Base-by-base conservation (phyloP, 2,888 invertebrate genomes). In the Drosophila mettleri region DNA sequence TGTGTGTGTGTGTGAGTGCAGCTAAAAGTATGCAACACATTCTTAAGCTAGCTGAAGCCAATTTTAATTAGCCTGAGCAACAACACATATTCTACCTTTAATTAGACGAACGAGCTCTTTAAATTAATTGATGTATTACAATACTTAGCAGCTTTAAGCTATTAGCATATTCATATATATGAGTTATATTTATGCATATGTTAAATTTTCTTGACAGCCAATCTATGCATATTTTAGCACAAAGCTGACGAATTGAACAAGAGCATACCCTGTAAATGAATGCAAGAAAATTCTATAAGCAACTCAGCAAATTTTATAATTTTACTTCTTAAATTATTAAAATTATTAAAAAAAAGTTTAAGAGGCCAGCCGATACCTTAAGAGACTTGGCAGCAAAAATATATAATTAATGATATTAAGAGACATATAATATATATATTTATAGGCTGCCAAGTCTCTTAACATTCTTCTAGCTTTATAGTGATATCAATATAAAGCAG, bases 1-100 rank as follows among this genome's bases (percentile, higher is more conserved):
- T 38, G 22, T 49, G 38, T 18, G 2, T 27, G 51, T 20, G 20
- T 45, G 63, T 45, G 51, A 38, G 43, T 66, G 62, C 45, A 57
- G 52, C 81, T 66, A 64, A 60, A 73, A 71, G 85, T 71, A 81
- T 73, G 86, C 86, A 65, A 69, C 27, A 58, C 66, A 66, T 69
- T 64, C 48, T 27, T 59, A 39, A 20, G 48, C 73, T 34, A 31
- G 34, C 52, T 39, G 45, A 58, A 70, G 63, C 46, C 69, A 75
- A 78, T 78, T 75, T 81, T 81, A 81, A 81, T 85, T 85, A 81
- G 85, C 76, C 51, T 12, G 39, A 46, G 29, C 33, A 51, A 39
- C 12, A 48, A 38, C 16, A 70, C 49, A 57, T 41, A 20, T 55
- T 20, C 59, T n/a, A 24, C 16, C 65, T 63, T 84, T 65, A 67